Percentiles rank a stretch among this genome's conserved stretches.
Conservation (phyloP, 2,113 vertebrate species). For the Drymodes brunneopygia region DNA sequence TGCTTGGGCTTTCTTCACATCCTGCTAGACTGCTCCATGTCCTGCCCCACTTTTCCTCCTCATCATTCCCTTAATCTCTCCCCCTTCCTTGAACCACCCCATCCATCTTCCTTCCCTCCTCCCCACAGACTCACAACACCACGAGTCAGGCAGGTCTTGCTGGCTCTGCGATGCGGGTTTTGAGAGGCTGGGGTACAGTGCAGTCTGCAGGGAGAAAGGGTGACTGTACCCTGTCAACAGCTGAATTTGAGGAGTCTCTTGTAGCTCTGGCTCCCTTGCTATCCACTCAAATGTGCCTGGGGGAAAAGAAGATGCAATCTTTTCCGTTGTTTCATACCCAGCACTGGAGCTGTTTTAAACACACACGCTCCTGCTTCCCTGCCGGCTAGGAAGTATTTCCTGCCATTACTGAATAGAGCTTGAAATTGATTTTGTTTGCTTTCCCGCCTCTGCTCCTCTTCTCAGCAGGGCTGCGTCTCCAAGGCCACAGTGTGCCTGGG, state of each 20-base stretch:
- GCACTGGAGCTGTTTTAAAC: neutral
- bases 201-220: neutral
- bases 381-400: neutral
- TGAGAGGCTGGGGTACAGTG: neutral
- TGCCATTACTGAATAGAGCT: neutral
- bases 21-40: neutral
- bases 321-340: neutral
- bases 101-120: neutral
- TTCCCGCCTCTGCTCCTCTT: neutral
- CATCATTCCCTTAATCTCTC: neutral
- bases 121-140: neutral
- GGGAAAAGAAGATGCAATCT: neutral
- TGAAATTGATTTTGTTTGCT: neutral
- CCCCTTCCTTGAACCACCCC: rapidly evolving
- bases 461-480: rapidly evolving
- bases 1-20: neutral
- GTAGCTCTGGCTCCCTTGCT: neutral
- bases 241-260: neutral
- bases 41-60: neutral
- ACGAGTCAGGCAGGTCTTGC: neutral
- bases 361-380: neutral
- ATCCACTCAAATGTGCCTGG: neutral
- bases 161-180: neutral
- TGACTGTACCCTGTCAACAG: rapidly evolving
- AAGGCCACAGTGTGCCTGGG: neutral